Percentiles rank a stretch among this genome's conserved stretches.
phyloP scores from a whole-genome alignment of 2,113 vertebrate species.

The Hemiprocne comata region DNA sequence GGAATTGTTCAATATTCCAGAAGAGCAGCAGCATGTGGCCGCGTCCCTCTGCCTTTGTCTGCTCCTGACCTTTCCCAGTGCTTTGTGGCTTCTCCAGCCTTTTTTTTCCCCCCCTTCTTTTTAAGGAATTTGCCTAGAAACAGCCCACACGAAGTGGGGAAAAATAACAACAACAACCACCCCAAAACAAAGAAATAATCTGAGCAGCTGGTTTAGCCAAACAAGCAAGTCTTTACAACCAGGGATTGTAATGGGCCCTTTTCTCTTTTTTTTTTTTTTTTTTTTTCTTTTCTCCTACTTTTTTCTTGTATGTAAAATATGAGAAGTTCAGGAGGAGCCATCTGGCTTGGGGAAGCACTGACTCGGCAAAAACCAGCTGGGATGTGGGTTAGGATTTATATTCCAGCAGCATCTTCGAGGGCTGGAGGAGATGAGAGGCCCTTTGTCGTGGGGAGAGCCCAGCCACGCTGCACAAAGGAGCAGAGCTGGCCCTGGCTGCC shows the following conservation, averaged over 20 bases:
- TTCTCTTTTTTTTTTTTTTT: background rate
- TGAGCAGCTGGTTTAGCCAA: background rate
- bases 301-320: background rate
- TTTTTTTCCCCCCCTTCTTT: background rate
- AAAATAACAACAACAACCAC: background rate
- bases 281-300: background rate
- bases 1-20: background rate
- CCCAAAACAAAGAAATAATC: background rate
- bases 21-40: background rate
- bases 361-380: background rate
- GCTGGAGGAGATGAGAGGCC: background rate
- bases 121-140: slow-evolving; percentile 44
- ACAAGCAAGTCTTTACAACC: background rate
- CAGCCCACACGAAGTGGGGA: background rate
- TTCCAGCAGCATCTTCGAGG: slow-evolving; percentile 46
- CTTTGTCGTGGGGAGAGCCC: background rate
- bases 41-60: slow-evolving; percentile 15
- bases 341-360: slow-evolving; percentile 1
- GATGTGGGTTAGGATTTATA: background rate
- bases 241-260: rapidly evolving
- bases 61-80: slow-evolving; percentile 51
- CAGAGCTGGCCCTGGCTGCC: rapidly evolving
- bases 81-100: background rate
- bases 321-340: slow-evolving; percentile 13
- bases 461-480: background rate